Base-by-base conservation (phyloP, 2,113 vertebrate genomes). In the Halcyon malimbica region DNA sequence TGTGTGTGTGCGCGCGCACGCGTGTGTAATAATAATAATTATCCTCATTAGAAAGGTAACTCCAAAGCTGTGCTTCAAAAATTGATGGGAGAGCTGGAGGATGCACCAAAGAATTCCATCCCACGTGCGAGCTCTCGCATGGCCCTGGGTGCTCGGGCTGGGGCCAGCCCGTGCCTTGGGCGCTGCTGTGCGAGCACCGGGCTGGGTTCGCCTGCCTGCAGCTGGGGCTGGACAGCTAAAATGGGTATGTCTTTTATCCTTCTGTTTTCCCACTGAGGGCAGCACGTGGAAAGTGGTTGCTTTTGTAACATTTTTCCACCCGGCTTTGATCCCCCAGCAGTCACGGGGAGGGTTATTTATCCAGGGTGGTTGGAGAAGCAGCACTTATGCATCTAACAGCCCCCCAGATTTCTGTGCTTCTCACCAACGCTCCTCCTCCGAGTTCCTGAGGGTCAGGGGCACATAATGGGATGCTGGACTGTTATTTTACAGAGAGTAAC, bases 1-100 rank as follows among this genome's bases (percentile, higher is more conserved):
- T 46, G 87, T 35, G 35, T 35, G 35, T 35, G 35, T 35, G 35
- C 7, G 35, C 35, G 35, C 35, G 35, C 35, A 35, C 35, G 35
- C 35, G 35, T 35, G 35, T 93, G 96, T 84, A 97, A 97, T 96
- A 97, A 94, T 97, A 97, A 97, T 96, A 97, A 95, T 97, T 96
- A 95, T 68, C 62, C 54, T 96, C 95, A 80, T 96, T 83, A 92
- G 94, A 94, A 97, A 29, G 19, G 79, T 88, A 93, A 69, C 93
- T 95, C 56, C 81, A n/a, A 41, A 86, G 83, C 84, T 10, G n/a
- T 89, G 86, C 89, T 97, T 93, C 87, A 83, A 75, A 81, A 91
- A 75, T 46, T 75, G 95, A 54, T 97, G 96, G 91, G 92, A 82
- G 83, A 77, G 86, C 56, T 37, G 73, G 50, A 28, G n/a, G 74